Evolutionary conservation across 2,797 vertebrate genomes (phyloP).

Genomic region (Xenopus petersii): DNA sequence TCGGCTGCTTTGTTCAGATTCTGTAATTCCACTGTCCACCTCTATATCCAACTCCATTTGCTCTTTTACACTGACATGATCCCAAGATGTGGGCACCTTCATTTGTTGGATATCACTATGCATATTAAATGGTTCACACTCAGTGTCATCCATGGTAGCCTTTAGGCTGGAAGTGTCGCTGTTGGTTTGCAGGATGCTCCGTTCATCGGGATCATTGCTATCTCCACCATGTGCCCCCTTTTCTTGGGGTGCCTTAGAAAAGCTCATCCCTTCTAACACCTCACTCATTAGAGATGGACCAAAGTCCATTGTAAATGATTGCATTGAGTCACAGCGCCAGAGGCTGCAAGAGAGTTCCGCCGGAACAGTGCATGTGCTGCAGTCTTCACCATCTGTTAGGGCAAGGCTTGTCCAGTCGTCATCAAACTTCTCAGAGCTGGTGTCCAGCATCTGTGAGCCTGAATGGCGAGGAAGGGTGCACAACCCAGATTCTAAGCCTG

Average conservation of each 20-base stretch:
- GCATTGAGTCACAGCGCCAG: conserved; percentile 81
- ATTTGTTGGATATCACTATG: conserved; percentile 9
- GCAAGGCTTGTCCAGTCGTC: conserved; percentile 27
- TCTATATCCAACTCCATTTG: conserved; percentile 32
- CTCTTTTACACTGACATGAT: conserved; percentile 33
- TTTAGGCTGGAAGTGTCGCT: not conserved
- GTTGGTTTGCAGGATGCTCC: conserved; percentile 4
- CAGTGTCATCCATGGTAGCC: not conserved
- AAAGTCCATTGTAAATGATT: conserved; percentile 88
- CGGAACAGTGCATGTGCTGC: conserved; percentile 58
- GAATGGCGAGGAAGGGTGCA: conserved; percentile 83
- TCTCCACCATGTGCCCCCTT: not conserved
- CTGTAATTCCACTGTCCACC: conserved; percentile 1
- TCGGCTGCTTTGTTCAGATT: conserved; percentile 33
- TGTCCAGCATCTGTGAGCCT: conserved; percentile 67
- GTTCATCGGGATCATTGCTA: conserved; percentile 16
- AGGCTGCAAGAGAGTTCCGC: conserved; percentile 50
- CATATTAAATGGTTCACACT: conserved; percentile 5
- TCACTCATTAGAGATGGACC: conserved; percentile 92
- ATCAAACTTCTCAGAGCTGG: conserved; percentile 17
- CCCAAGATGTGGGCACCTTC: conserved; percentile 20
- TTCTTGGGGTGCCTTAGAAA: conserved; percentile 55
- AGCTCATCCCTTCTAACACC: conserved; percentile 83
- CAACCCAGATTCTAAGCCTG: conserved; percentile 65
- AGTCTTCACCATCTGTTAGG: conserved; percentile 44